Base-by-base conservation (phyloP, 2,113 vertebrate species). In the Embiotoca jacksoni region DNA sequence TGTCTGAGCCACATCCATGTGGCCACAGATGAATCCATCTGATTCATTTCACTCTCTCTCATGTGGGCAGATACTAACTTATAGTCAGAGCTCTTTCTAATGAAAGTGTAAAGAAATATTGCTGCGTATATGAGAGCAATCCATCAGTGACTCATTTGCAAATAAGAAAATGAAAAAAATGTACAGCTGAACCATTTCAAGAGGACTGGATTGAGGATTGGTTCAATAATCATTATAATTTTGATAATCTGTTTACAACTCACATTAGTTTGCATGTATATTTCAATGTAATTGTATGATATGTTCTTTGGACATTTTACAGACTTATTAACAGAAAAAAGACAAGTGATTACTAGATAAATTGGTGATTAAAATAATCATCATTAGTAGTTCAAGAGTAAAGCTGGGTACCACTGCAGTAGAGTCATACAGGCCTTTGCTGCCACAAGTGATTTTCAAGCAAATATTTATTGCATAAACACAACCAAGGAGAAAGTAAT, bases 1-100 rank as follows among this genome's bases (percentile, higher is more conserved):
- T 36, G 41, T 56, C 44, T 74, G 61, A 75, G 44, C 39, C 35
- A 7, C 23, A 8, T 85, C 61, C 60, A 61, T 69, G 72, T 61
- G 63, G 69, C 78, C 37, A 55, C 56, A 72, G 67, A 84, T 57
- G 9, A 63, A 78, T 64, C 52, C 53, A 37, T 63, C 78, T 71
- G 82, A 85, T 82, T 88, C 66, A 72, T 83, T 64, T 56, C 47
- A 7, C 54, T 79, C 57, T 7, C 36, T 63, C 75, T 83, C 41
- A 59, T 72, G 80, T 79, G 78, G 72, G 62, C 64, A 81, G 84
- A 67, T 80, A 71, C 46, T 37, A 50, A 70, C 41, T 73, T 61
- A 65, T 32, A 73, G 49, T 65, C 56, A 39, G 59, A 55, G 66
- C n/a, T 74, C 35, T 44, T 44, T 60, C 47, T 56, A 69, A 35